Base-by-base conservation (phyloP, 2,888 invertebrate genomes). In the Nipponacmea schrenckii region DNA sequence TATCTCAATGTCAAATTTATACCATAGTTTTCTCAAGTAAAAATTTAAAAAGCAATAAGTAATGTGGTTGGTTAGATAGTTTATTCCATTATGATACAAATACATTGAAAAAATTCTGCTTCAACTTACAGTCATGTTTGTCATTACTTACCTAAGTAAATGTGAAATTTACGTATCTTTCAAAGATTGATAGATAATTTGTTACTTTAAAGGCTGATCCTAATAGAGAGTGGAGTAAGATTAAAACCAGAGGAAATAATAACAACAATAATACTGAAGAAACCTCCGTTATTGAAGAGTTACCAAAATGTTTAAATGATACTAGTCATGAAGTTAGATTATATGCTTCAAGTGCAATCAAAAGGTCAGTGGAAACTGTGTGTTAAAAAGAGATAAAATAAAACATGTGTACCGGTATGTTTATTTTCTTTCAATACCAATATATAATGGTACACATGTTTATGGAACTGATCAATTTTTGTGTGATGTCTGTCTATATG, bases 151-250 rank as follows among this genome's bases (percentile, higher is more conserved):
- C n/a, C n/a, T n/a, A n/a, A n/a, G n/a, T n/a, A n/a, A n/a, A n/a
- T n/a, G n/a, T n/a, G n/a, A n/a, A n/a, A n/a, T n/a, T n/a, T n/a
- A n/a, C n/a, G n/a, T n/a, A n/a, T n/a, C n/a, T n/a, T n/a, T n/a
- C n/a, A n/a, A n/a, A 62, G 24, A 67, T 10, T 20, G 12, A 20
- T 10, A 20, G 56, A 56, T 56, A 24, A 24, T 56, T 56, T 68
- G 26, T 66, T 7, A 15, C 44, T 50, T 20, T 69, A n/a, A 66
- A 82, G 82, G 73, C 70, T 77, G 85, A 85, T 65, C 82, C 83
- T 10, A 68, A 72, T 14, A 73, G 78, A 63, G 70, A 68, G 26
- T 85, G 85, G 85, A 80, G 81, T 15, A 48, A 71, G 17, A 71
- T 77, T 70, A 72, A 73, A 45, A 44, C 46, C 26, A 10, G 67